Evolutionary conservation across 2,797 vertebrate species (phyloP), one percentile per base, ranked within the genome.

Genomic region (Hyperoplus immaculatus): DNA sequence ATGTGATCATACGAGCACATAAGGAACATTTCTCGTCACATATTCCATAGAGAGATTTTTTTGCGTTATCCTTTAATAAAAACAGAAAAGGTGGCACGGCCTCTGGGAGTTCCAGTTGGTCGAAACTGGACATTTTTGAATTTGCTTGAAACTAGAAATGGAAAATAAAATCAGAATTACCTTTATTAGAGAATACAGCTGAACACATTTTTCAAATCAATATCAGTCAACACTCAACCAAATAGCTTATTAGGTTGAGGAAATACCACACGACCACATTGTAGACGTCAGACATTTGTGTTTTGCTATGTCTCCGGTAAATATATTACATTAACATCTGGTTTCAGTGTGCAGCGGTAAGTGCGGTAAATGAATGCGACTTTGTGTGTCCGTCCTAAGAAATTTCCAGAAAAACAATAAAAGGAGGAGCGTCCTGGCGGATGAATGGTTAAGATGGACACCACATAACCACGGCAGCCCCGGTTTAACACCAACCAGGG

Each of bases 251-350:
- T 11, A 18, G 18, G 16, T 36, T 53, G 5, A 5, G 5, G 16
- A 12, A 21, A 21, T 43, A 3, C 54, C 14, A 5, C n/a, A 13
- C 15, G 6, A 39, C 2, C 8, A 10, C 16, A 51, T 54, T 57
- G 6, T 16, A 29, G 59, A 49, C 39, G 18, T 51, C 7, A 47
- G 4, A 65, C 43, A n/a, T 66, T 42, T 51, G 29, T 12, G 2
- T 21, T 4, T 49, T 67, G 10, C 8, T 50, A 1, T 36, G 4
- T 21, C 10, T 54, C 29, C 5, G 3, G 7, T 10, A 51, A 69
- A 50, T 46, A 9, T 3, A 18, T 46, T 64, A 29, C 1, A 36
- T 11, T 7, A 38, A 76, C 58, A 78, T 78, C 53, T 66, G 54
- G n/a, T 74, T 78, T 59, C 3, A 46, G 0, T 51, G 0, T 51